Base-by-base conservation (phyloP, 2,113 vertebrate genomes). In the Plotosus lineatus region DNA sequence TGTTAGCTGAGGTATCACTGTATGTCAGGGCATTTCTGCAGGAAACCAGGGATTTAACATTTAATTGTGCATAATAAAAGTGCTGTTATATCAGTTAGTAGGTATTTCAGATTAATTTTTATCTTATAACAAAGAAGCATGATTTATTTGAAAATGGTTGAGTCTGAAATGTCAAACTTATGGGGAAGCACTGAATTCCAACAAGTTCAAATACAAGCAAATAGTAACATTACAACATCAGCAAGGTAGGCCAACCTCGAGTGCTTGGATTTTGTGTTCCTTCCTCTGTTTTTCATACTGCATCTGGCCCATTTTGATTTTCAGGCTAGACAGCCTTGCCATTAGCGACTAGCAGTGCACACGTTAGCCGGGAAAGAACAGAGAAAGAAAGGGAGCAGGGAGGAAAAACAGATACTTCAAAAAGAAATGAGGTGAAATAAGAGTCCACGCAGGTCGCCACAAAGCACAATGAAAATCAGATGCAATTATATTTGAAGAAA, bases 251-350 rank as follows among this genome's bases (percentile, higher is more conserved):
- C 90, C 83, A 92, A 99, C 97, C 97, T 99, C 95, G 75, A 96
- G 84, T 12, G 94, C 92, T 89, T 95, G 94, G 92, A 95, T 94
- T 88, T 95, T 96, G 93, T 94, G 93, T 81, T 98, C 96, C 95
- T 94, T 95, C 94, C 95, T 95, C 91, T 98, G 96, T 93, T 97
- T 98, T 92, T 98, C 97, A 94, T 95, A 98, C 92, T 98, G 96
- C 95, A 98, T 94, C 95, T 99, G 97, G 92, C 96, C 95, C 94
- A 97, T 95, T 93, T 96, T 98, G 95, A 98, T 97, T 98, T 98
- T 99, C 96, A 97, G 95, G 92, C 97, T 99, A 95, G 97, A 98
- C 91, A 98, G 95, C 92, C 98, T 98, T 91, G 98, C 97, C 97
- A 98, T 98, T 95, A 99, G 90, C 84, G 94, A 96, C 98, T 99